Evolutionary conservation across 2,797 vertebrate species (phyloP).

Genomic region (Agapornis canus): DNA sequence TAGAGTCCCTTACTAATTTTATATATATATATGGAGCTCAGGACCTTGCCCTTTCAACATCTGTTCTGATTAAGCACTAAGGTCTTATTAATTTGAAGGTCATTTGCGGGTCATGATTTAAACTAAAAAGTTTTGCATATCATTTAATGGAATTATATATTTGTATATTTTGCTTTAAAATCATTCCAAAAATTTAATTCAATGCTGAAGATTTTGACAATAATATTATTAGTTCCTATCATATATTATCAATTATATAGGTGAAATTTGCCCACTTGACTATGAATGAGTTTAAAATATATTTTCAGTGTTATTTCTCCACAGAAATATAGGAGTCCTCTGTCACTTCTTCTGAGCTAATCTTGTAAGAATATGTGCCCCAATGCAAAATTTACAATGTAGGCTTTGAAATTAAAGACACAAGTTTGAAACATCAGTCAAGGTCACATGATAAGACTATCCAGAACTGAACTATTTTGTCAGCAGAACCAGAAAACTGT

Average conservation of each 20-base stretch:
- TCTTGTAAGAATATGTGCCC: not conserved
- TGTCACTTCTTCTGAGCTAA: not conserved
- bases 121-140: slow-evolving; percentile 11
- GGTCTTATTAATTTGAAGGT: slow-evolving; percentile 65
- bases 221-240: not conserved
- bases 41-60: slow-evolving; percentile 68
- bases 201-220: not conserved
- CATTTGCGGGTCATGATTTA: slow-evolving; percentile 66
- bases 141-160: not conserved
- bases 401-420: not conserved
- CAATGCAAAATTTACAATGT: not conserved
- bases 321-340: not conserved
- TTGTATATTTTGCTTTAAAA: not conserved
- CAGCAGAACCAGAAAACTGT: not conserved
- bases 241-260: not conserved
- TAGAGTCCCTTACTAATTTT: slow-evolving; percentile 64
- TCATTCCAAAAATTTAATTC: not conserved
- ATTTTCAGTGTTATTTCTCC: not conserved
- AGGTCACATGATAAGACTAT: not conserved
- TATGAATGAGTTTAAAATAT: not conserved
- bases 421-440: not conserved
- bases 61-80: slow-evolving; percentile 62
- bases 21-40: slow-evolving; percentile 61
- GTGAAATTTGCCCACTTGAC: not conserved
- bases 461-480: not conserved